Evolutionary conservation across 2,797 vertebrate genomes (phyloP).

Genomic region (Columba guinea): DNA sequence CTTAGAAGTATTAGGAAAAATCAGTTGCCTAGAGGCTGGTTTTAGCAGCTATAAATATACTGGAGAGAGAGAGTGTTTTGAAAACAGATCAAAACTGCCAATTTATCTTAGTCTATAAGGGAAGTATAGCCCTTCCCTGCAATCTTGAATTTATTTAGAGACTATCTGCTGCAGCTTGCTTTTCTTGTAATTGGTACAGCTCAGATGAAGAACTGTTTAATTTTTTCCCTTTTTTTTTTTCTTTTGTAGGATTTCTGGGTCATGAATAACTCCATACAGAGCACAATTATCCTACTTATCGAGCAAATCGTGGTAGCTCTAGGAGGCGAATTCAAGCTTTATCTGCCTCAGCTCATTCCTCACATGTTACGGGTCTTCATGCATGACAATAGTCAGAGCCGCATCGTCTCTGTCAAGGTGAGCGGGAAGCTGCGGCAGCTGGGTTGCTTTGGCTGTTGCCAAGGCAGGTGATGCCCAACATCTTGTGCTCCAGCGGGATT

Average conservation of each 20-base stretch:
- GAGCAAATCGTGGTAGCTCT: conserved; percentile 98
- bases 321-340: conserved; percentile 97
- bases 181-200: not conserved
- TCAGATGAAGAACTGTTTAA: not conserved
- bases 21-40: not conserved
- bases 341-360: conserved; percentile 96
- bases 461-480: accelerated
- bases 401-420: conserved; percentile 96
- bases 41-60: not conserved
- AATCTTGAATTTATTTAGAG: not conserved
- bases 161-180: not conserved
- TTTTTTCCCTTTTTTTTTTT: not conserved
- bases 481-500: not conserved
- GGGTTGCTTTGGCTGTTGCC: not conserved
- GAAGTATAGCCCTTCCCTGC: not conserved
- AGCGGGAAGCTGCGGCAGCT: not conserved
- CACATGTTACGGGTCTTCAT: conserved; percentile 99
- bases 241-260: conserved; percentile 94
- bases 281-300: conserved; percentile 97
- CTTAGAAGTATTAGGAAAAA: not conserved
- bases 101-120: not conserved
- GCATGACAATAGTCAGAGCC: conserved; percentile 94
- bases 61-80: not conserved
- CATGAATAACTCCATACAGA: conserved; percentile 98
- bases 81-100: not conserved